phyloP scores from a whole-genome alignment of 1,140 invertebrate genomes.

The Zaprionus gabonicus region DNA sequence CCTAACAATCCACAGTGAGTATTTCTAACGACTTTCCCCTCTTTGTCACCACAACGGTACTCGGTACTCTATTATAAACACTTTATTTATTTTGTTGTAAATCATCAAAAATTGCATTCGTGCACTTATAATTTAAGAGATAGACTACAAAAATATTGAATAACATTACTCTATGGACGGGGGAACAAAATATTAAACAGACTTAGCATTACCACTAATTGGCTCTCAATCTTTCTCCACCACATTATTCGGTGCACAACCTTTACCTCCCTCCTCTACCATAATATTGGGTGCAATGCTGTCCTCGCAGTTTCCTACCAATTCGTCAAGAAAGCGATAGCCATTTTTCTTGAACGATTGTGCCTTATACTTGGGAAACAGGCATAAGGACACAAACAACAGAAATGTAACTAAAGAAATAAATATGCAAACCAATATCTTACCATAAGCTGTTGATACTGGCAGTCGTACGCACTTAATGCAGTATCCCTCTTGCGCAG shows the following conservation, averaged over 20 bases:
- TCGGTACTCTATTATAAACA: background rate
- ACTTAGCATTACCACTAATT: background rate
- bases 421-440: constrained; percentile 16
- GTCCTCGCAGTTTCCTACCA: constrained; percentile 43
- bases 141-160: constrained; percentile 27
- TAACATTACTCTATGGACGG: background rate
- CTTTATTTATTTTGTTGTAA: constrained; percentile 6
- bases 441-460: constrained; percentile 79
- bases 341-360: constrained; percentile 70
- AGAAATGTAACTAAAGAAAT: background rate
- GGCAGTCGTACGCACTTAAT: constrained; percentile 70
- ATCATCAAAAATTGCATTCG: background rate
- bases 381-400: constrained; percentile 1
- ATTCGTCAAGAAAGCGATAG: constrained; percentile 67
- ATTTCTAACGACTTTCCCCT: constrained; percentile 56
- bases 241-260: constrained; percentile 41
- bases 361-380: constrained; percentile 56
- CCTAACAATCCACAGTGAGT: constrained; percentile 27
- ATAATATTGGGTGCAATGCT: constrained; percentile 37
- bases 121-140: constrained; percentile 24
- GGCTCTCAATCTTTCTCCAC: background rate
- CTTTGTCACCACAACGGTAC: constrained; percentile 5
- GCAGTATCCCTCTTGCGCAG: constrained; percentile 65
- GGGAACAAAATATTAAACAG: background rate
- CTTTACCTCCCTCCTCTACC: constrained; percentile 44